Evolutionary conservation across 2,113 vertebrate species (phyloP).

Genomic region (Azemiops feae): DNA sequence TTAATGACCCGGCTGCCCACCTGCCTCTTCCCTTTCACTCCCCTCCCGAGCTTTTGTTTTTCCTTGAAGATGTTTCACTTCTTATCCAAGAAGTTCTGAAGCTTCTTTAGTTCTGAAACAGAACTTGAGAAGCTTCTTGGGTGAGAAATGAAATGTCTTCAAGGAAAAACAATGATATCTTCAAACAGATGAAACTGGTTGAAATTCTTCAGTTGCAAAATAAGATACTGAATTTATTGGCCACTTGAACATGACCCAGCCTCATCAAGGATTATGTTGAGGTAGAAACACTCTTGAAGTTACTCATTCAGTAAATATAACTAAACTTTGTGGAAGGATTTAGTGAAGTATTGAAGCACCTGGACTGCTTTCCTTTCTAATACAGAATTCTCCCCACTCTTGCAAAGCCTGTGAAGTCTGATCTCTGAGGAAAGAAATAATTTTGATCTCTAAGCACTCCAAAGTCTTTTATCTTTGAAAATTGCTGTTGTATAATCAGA

Average conservation of each 20-base stretch:
- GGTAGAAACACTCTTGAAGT: neutral
- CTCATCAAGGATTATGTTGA: neutral
- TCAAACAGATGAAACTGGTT: neutral
- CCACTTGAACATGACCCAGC: neutral
- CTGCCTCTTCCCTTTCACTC: too few relatives aligned
- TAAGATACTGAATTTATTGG: conserved; percentile 19
- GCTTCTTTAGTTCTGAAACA: neutral
- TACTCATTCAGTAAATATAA: neutral
- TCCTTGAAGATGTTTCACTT: neutral
- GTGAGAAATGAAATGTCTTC: too few relatives aligned
- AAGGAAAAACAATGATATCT: too few relatives aligned
- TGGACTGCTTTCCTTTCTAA: neutral
- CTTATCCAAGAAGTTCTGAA: neutral
- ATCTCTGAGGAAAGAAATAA: conserved; percentile 27
- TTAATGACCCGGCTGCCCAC: too few relatives aligned
- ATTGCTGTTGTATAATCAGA: conserved; percentile 39
- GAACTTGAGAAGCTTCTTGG: neutral
- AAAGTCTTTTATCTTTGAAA: conserved; percentile 35
- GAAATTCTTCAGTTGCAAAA: neutral
- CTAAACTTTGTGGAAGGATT: neutral
- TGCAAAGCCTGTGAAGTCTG: conserved; percentile 27
- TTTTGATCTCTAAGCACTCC: conserved; percentile 17
- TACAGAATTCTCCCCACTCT: neutral
- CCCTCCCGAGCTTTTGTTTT: neutral
- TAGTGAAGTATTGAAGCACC: neutral